phyloP scores from a whole-genome alignment of 1,140 invertebrate species.

The Drosophila nasuta region DNA sequence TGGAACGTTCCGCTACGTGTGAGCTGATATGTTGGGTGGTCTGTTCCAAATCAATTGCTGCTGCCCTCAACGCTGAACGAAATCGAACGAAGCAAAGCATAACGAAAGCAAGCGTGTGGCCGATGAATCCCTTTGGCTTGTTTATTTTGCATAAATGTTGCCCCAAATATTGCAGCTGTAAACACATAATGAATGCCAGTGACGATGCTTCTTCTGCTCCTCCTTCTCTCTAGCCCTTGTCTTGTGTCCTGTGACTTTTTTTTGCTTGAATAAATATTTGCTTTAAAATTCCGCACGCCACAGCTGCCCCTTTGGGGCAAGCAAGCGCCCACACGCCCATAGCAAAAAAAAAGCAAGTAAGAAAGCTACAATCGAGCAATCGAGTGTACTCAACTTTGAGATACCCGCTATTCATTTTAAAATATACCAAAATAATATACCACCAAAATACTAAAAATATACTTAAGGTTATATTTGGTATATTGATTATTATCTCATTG shows the following conservation, averaged over 20 bases:
- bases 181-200: slow-evolving; percentile 73
- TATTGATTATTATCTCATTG: too few relatives aligned
- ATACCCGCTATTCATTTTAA: too few relatives aligned
- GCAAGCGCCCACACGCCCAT: slow-evolving; percentile 36
- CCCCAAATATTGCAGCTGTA: slow-evolving; percentile 83
- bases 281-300: slow-evolving; percentile 77
- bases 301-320: slow-evolving; percentile 46
- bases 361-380: too few relatives aligned
- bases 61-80: slow-evolving; percentile 31
- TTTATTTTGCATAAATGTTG: slow-evolving; percentile 84
- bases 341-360: too few relatives aligned
- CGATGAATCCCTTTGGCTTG: slow-evolving; percentile 34
- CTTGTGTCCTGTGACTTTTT: slow-evolving; percentile 37
- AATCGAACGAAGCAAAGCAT: slow-evolving; percentile 41
- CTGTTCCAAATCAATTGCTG: slow-evolving; percentile 82
- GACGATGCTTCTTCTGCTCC: slow-evolving; percentile 44
- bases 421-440: too few relatives aligned
- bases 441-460: too few relatives aligned
- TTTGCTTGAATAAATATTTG: slow-evolving; percentile 78
- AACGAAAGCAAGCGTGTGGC: slow-evolving; percentile 28
- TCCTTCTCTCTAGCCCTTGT: neutral
- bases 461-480: too few relatives aligned
- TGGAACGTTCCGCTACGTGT: slow-evolving; percentile 74
- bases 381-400: too few relatives aligned
- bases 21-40: slow-evolving; percentile 83